Evolutionary conservation across 2,888 invertebrate genomes (phyloP).

Genomic region (Abrostola tripartita): DNA sequence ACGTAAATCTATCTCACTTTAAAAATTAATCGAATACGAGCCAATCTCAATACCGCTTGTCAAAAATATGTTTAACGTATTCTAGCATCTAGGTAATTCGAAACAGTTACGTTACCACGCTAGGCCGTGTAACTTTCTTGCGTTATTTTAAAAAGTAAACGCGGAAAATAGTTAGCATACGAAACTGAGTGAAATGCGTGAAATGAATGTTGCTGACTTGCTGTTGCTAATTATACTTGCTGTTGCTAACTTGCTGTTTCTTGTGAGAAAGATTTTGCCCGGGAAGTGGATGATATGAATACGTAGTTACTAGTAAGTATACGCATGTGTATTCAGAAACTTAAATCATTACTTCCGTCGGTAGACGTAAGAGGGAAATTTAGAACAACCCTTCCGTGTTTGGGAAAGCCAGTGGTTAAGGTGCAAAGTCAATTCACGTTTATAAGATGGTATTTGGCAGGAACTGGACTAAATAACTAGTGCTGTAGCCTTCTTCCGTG

Average conservation of each 20-base stretch:
- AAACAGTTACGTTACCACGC: background rate
- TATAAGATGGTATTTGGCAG: too few relatives aligned
- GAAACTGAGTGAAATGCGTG: slow-evolving; percentile 12
- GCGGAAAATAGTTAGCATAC: slow-evolving; percentile 42
- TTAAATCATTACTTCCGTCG: background rate
- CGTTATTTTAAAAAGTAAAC: slow-evolving; percentile 39
- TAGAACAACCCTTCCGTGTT: too few relatives aligned
- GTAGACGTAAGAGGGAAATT: background rate
- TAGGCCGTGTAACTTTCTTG: slow-evolving; percentile 21
- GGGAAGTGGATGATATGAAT: slow-evolving; percentile 30
- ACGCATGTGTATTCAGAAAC: background rate
- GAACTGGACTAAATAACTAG: too few relatives aligned
- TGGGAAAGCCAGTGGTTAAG: too few relatives aligned
- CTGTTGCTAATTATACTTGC: slow-evolving; percentile 35
- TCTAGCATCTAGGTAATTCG: too few relatives aligned
- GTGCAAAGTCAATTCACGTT: too few relatives aligned
- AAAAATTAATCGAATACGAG: too few relatives aligned
- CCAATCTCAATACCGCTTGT: too few relatives aligned
- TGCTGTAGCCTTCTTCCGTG: too few relatives aligned
- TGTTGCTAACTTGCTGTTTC: slow-evolving; percentile 26
- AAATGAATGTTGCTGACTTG: slow-evolving; percentile 16
- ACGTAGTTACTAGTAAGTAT: slow-evolving; percentile 2
- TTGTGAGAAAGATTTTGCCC: slow-evolving; percentile 19
- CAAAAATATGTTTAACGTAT: too few relatives aligned
- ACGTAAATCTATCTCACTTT: too few relatives aligned